Base-by-base conservation (phyloP, 2,797 vertebrate genomes). In the Thamnophis elegans region DNA sequence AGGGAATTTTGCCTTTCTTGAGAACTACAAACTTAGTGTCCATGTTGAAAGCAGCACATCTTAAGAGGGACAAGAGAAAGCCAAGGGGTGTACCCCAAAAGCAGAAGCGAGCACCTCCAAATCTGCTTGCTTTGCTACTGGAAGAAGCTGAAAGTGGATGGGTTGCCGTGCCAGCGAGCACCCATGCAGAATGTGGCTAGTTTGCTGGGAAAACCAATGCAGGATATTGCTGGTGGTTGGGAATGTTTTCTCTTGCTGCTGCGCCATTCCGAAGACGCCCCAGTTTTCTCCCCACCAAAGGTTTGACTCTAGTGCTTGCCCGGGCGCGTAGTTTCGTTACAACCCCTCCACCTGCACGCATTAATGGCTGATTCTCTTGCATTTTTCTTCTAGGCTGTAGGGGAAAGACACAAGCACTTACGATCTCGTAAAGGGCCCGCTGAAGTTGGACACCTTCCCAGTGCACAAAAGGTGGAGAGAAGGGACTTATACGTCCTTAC, bases 11-110 rank as follows among this genome's bases (percentile, higher is more conserved):
- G 1, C 98, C 98, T 94, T 98, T 97, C 96, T 99, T 99, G 94
- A 99, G 97, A 82, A 99, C 98, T 42, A 99, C 97, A 94, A 98
- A 99, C 20, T 96, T 97, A 9, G 97, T 98, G 94, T 99, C 99
- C 94, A 99, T 96, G 94, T 99, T 99, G 97, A 99, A 99, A 95
- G 98, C 98, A 13, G 73, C 62, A 62, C 88, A 62, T 16, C 32
- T 42, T 2, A 16, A 16, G 55, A 89, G 90, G 56, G 62, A 47
- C 8, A 1, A 25, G 90, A 4, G 68, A 53, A 54, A 86, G 9
- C 68, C 51, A 86, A 0, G 36, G 20, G 42, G 51, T 11, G 5
- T 26, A 47, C 0, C 92, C 60, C 14, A 90, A 62, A 25, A 36
- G 22, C 25, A 95, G 85, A 65, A 85, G 36, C 2, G 3, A 3